Evolutionary conservation across 2,113 vertebrate genomes (phyloP).

Genomic region (Saguinus midas): DNA sequence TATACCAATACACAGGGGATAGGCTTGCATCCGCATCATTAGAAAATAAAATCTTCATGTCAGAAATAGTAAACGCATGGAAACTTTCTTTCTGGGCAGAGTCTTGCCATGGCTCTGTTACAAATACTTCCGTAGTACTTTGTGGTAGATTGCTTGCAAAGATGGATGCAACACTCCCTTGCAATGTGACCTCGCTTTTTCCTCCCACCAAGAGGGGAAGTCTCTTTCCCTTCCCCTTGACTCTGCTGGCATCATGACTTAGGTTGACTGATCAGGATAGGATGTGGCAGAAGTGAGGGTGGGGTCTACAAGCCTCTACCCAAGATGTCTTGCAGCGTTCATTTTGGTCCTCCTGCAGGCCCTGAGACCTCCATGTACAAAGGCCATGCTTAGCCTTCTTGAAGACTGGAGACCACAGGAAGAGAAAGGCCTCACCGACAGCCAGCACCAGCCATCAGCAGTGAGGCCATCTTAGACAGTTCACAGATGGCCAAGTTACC

Average conservation of each 20-base stretch:
- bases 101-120: not conserved
- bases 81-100: not conserved
- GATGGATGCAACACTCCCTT: not conserved
- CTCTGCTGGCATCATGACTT: not conserved
- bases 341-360: not conserved
- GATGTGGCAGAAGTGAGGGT: not conserved
- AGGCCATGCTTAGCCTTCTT: not conserved
- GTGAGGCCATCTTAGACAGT: not conserved
- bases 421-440: not conserved
- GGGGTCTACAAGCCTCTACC: not conserved
- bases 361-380: not conserved
- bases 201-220: not conserved
- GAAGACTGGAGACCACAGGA: not conserved
- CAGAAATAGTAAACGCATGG: not conserved
- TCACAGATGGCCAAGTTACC: not conserved
- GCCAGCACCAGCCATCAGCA: not conserved
- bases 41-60: not conserved
- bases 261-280: not conserved
- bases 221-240: not conserved
- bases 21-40: not conserved
- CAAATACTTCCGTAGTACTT: not conserved
- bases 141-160: not conserved
- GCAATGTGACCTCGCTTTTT: not conserved
- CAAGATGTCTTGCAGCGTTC: not conserved
- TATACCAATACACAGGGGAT: not conserved